Percentiles rank a stretch among this genome's conserved stretches.
Evolutionary conservation across 1,140 invertebrate genomes (phyloP).

Genomic region (Trichonephila clavipes): DNA sequence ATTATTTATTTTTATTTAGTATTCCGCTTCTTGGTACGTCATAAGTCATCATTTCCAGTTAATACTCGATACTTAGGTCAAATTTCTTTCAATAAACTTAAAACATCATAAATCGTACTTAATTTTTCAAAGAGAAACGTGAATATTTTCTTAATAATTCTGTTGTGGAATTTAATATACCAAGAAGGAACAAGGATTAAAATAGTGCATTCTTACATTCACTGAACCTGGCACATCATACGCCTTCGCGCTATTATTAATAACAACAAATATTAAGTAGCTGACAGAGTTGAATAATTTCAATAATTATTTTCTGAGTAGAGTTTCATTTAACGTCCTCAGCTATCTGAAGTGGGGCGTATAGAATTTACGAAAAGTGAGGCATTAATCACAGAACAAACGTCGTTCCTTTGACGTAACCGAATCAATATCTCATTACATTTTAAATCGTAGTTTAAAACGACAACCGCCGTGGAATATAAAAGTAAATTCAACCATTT

Average conservation of each 20-base stretch:
- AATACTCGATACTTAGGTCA: too few species aligned
- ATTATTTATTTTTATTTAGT: too few species aligned
- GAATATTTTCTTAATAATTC: background rate
- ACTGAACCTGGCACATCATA: background rate
- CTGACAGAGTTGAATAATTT: conserved; percentile 64
- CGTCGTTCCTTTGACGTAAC: conserved; percentile 5
- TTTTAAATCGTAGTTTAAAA: conserved; percentile 63
- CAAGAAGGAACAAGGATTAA: background rate
- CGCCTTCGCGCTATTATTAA: conserved; percentile 17
- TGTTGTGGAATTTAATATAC: background rate
- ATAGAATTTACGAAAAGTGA: conserved; percentile 19
- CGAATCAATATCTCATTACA: conserved; percentile 61
- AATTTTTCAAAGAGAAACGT: background rate
- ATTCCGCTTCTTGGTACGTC: too few species aligned
- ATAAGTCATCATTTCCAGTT: too few species aligned
- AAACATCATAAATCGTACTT: background rate
- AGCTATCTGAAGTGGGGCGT: background rate
- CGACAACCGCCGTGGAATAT: conserved; percentile 24
- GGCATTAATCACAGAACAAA: conserved; percentile 37
- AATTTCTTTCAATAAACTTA: too few species aligned
- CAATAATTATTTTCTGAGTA: conserved; percentile 57
- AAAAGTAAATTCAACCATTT: conserved; percentile 53
- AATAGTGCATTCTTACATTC: conserved; percentile 22
- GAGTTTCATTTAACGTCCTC: conserved; percentile 52
- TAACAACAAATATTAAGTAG: conserved; percentile 58